phyloP scores from a whole-genome alignment of 2,888 invertebrate species.

The Gymnoscelis rufifasciata region DNA sequence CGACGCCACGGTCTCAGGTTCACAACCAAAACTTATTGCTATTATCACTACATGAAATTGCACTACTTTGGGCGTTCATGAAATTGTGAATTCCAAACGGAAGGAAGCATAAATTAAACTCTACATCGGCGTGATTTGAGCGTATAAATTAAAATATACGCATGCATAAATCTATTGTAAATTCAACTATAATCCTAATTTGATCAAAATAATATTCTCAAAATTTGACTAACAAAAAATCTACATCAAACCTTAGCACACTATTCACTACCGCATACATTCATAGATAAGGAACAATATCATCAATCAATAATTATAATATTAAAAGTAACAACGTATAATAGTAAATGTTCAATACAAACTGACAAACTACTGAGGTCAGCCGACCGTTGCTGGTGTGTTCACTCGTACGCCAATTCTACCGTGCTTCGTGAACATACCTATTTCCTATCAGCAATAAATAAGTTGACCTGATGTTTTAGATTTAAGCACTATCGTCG shows the following conservation, averaged over 20 bases:
- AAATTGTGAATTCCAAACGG: conserved; percentile 52
- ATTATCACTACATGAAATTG: conserved; percentile 73
- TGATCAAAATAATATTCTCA: conserved; percentile 70
- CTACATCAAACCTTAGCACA: conserved; percentile 78
- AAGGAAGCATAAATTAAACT: conserved; percentile 57
- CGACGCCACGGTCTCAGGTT: conserved; percentile 58
- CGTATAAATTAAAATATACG: conserved; percentile 48
- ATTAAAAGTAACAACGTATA: conserved; percentile 56
- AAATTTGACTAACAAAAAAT: conserved; percentile 72
- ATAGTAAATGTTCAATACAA: conserved; percentile 39
- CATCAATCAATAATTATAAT: conserved; percentile 60
- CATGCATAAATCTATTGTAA: conserved; percentile 60
- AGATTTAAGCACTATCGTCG: conserved; percentile 7
- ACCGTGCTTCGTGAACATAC: background rate
- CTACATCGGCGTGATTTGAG: conserved; percentile 53
- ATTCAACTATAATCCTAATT: conserved; percentile 55
- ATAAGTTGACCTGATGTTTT: background rate
- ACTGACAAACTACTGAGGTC: conserved; percentile 21
- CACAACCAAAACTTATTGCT: conserved; percentile 78
- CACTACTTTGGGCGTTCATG: conserved; percentile 66
- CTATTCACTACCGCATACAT: conserved; percentile 77
- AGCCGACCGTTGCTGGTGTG: conserved; percentile 13
- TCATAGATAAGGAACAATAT: conserved; percentile 76
- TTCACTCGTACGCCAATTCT: conserved; percentile 4
- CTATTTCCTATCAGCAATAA: background rate